Base-by-base conservation (phyloP, 2,888 invertebrate species). In the Lacanobia oleracea region DNA sequence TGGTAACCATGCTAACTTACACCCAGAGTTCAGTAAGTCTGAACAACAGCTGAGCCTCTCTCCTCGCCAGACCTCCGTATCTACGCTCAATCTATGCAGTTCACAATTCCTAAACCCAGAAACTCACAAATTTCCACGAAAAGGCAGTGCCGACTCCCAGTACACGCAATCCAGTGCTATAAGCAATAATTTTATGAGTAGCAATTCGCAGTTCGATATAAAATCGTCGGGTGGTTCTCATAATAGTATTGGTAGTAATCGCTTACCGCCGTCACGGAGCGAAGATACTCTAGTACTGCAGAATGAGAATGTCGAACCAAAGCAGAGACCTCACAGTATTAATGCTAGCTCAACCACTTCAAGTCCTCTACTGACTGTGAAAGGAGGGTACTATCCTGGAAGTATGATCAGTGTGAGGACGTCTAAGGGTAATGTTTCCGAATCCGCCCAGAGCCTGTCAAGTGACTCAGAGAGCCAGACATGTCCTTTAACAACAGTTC, bases 1-100 rank as follows among this genome's bases (percentile, higher is more conserved):
- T 62, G 93, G 96, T 57, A 91, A 96, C 84, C 92, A 96, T 81
- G 90, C 95, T 6, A 96, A 95, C 84, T 89, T 97, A 63, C 96
- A 96, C 69, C 97, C 97, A 2, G 98, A 98, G 87, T 97, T 98
- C 87, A 98, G 98, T 82, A 98, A 98, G 90, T 98, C 98, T 43
- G 98, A 98, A 87, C 98, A 98, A 88, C 97, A 98, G 79, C 88
- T 98, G 8, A 96, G 97, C 83, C 90, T 95, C 21, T 93, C 94
- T 5, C 96, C 96, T 23, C 95, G 96, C 57, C 96, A 96, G 80
- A 94, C 96, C 2, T 96, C 96, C 0, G 91, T 93, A 0, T 96
- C 96, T 0, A 96, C 96, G 1, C 88, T 96, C 10, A 97, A 97
- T 86, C 89, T 97, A 8, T 90, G 95, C 84, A 94, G 93, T 50